phyloP scores from a whole-genome alignment of 2,113 vertebrate species.

The Struthio camelus region DNA sequence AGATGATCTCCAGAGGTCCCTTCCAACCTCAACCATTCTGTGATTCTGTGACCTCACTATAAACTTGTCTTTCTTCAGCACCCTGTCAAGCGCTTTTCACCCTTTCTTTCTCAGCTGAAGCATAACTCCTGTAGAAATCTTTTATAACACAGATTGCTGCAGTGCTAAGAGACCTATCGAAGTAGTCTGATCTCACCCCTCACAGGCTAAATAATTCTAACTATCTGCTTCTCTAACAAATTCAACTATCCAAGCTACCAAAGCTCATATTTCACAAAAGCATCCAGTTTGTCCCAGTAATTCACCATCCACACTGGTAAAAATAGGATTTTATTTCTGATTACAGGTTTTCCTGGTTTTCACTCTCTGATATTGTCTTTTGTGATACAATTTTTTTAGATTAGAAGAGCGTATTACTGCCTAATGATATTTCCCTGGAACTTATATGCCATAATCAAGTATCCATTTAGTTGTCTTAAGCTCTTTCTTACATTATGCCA shows the following conservation, averaged over 20 bases:
- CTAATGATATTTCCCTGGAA: neutral
- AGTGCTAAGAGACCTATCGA: neutral
- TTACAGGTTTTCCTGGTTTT: neutral
- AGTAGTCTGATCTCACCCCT: neutral
- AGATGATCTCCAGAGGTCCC: too few relatives aligned
- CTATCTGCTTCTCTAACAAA: neutral
- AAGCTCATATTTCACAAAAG: neutral
- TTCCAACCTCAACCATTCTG: too few relatives aligned
- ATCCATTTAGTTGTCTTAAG: neutral
- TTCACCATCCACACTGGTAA: neutral
- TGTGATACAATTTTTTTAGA: neutral
- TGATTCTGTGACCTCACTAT: too few relatives aligned
- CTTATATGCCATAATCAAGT: neutral
- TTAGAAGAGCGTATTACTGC: neutral
- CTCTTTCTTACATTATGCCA: neutral
- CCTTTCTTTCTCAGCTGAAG: neutral
- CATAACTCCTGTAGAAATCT: neutral
- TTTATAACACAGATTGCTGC: neutral
- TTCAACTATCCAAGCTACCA: neutral
- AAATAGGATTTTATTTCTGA: neutral
- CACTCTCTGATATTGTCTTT: neutral
- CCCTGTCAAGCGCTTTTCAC: neutral
- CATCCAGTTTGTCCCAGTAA: neutral
- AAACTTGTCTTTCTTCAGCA: neutral
- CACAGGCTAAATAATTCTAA: neutral